Base-by-base conservation (phyloP, 2,888 invertebrate species). In the Agriopis leucophaearia region DNA sequence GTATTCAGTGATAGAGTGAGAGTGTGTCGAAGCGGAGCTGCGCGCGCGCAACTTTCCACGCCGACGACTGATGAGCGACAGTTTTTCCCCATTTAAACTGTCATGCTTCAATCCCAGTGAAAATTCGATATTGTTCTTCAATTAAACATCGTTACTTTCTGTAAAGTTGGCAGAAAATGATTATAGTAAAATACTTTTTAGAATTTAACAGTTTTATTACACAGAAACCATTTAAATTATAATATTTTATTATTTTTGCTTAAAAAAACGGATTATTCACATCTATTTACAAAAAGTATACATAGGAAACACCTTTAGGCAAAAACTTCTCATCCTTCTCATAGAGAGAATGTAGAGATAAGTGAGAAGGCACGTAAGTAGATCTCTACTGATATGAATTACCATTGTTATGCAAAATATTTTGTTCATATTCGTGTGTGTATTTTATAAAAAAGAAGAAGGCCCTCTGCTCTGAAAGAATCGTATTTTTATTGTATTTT, bases 1-100 rank as follows among this genome's bases (percentile, higher is more conserved):
- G 82, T 88, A 88, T 88, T 86, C 73, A 84, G 88, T 88, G 88
- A 90, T 89, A 91, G 91, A 87, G 88, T 87, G 87, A 90, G 87
- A 91, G 90, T 81, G 79, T n/a, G n/a, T n/a, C n/a, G n/a, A 80
- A 83, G 84, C 81, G 38, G 8, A 50, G 56, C 85, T 82, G 78
- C 75, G 80, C 77, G 74, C 80, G 81, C 78, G 78, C 80, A 66
- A 80, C 88, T 88, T 88, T 89, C 88, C 76, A 87, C 81, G 84
- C 71, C 85, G 82, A 86, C 84, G 88, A 88, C 83, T 87, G 88
- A 87, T 83, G 89, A 82, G 84, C 82, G 81, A 83, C 80, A 86
- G 85, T 91, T 90, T 91, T 91, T 91, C 89, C 85, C 81, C 81
- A 76, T 84, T 86, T 82, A 84, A 81, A 80, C 71, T 81, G 89